Evolutionary conservation across 2,888 invertebrate genomes (phyloP), one percentile per base, ranked within the genome.

Genomic region (Diaperis boleti): DNA sequence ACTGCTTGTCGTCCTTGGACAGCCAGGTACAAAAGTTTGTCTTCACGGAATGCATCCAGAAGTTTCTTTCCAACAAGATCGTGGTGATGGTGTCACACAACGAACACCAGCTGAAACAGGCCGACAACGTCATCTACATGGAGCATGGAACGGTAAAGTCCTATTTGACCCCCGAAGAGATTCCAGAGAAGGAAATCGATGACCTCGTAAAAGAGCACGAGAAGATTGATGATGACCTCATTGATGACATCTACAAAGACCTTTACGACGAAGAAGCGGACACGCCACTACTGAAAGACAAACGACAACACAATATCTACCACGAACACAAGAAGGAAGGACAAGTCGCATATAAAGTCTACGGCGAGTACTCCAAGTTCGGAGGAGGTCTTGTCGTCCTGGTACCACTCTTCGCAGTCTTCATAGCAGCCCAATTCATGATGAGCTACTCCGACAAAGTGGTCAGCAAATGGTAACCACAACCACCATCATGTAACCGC

Each of bases 101-200:
- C 50, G 59, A 64, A 5, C 63, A 64, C 5, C 74, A 74, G 13
- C 55, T 76, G 1, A 62, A 71, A 49, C 55, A 71, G 37, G 74
- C 73, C 3, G 73, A 75, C 47, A 67, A 70, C 15, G 89, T 47
- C 85, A 86, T 75, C 91, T 39, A 65, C 0, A 54, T 72, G 56
- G 63, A 69, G n/a, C 39, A 68, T 10, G 69, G 72, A 14, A 67
- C 41, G 5, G 33, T 69, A 7, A 35, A 41, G 10, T 94, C 33
- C 2, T 29, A 17, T 29, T 3, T 31, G 10, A 54, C 17, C 29
- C 54, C 41, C 0, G 17, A 26, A 1, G 42, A 54, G 3, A 54
- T 54, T 10, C 42, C 26, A 6, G 54, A 54, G 3, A 31, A 29
- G 7, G 31, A 54, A 29, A 41, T 42, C 18, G 54, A 41, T 31